Evolutionary conservation across 2,113 vertebrate species (phyloP).

Genomic region (Takifugu flavidus): DNA sequence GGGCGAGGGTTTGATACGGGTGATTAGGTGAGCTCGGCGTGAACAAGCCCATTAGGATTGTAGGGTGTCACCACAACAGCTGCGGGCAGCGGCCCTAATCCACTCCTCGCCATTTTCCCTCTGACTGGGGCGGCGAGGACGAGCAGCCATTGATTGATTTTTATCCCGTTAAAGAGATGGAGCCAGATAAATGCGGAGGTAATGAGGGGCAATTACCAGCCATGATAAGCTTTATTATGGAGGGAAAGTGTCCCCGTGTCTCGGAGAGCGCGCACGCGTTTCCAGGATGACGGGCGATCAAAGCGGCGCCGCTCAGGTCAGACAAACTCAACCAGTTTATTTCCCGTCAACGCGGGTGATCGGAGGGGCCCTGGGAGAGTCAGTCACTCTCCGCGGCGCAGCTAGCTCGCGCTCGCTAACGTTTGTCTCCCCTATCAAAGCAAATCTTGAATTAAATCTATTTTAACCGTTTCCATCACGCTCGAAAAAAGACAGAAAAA

Average conservation of each 20-base stretch:
- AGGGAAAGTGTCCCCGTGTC: slow-evolving; percentile 38
- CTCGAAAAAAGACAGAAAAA: too few species aligned
- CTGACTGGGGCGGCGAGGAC: slow-evolving; percentile 7
- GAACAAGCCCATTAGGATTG: slow-evolving; percentile 75
- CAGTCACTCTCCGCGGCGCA: too few species aligned
- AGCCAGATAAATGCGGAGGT: slow-evolving; percentile 61
- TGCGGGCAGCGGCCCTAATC: slow-evolving; percentile 59
- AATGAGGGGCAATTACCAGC: slow-evolving; percentile 67
- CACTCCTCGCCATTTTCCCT: slow-evolving; percentile 37
- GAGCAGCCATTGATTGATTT: slow-evolving; percentile 60
- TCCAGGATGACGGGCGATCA: slow-evolving; percentile 17
- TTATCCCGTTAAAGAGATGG: slow-evolving; percentile 62
- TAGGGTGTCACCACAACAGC: slow-evolving; percentile 65
- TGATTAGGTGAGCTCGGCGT: slow-evolving; percentile 74
- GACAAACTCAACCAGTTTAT: neutral
- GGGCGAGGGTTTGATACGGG: slow-evolving; percentile 73
- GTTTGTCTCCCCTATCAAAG: too few species aligned
- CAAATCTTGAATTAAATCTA: too few species aligned
- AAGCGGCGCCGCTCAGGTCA: neutral
- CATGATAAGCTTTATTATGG: slow-evolving; percentile 54
- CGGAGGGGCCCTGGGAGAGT: too few species aligned
- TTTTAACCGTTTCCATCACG: too few species aligned
- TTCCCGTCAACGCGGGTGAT: neutral
- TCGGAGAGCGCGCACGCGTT: neutral
- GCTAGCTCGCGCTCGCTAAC: too few species aligned